These are phyloP conservation scores for Etheostoma nigrum DNA, from an alignment of 2,797 vertebrate genomes.

Conservation along the genomic window DNA sequence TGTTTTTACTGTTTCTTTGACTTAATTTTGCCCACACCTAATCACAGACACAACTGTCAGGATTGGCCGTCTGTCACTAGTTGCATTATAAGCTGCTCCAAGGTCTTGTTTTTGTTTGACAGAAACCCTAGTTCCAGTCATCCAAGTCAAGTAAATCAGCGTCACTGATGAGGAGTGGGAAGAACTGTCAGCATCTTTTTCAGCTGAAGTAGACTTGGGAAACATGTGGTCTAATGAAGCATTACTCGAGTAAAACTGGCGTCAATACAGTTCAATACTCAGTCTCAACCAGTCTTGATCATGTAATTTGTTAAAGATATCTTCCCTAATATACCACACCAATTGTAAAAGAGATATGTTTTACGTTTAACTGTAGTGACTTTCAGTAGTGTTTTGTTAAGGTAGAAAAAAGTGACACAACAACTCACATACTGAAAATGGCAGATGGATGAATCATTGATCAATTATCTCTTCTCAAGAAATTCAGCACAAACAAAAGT, in stretches of 20 bases:
- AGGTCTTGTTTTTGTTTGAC: slow-evolving; percentile 1
- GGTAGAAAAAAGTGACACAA: neutral
- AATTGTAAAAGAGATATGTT: neutral
- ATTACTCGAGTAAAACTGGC: neutral
- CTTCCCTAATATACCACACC: neutral
- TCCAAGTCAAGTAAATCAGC: too few species aligned
- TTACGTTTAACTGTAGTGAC: neutral
- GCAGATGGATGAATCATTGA: slow-evolving; percentile 42
- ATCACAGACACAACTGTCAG: neutral
- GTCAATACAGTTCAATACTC: neutral
- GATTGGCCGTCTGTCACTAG: neutral
- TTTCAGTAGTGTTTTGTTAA: neutral
- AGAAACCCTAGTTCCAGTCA: neutral
- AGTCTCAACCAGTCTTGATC: neutral
- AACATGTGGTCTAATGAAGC: neutral
- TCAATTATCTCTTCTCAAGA: slow-evolving; percentile 46
- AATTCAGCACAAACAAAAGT: slow-evolving; percentile 27
- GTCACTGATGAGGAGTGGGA: neutral
- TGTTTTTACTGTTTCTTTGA: neutral
- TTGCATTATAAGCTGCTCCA: neutral
- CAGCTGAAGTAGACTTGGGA: neutral
- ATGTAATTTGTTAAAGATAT: neutral
- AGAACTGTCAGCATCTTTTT: neutral
- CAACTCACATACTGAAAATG: neutral
- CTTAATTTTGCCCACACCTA: neutral